phyloP scores from a whole-genome alignment of 1,140 invertebrate species.

The Andricus grossulariae region DNA sequence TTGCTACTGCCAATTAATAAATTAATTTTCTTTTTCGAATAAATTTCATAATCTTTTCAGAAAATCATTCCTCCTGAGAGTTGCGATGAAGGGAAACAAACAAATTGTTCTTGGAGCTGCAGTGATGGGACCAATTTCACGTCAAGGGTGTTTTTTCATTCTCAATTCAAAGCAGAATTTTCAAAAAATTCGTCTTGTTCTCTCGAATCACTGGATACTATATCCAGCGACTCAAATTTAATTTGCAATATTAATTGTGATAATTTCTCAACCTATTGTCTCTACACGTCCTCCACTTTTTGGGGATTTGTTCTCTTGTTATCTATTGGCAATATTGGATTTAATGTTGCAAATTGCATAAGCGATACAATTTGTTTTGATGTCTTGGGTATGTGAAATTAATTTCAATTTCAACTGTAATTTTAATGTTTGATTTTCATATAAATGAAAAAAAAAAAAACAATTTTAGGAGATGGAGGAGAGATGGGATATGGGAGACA shows the following conservation, averaged over 20 bases:
- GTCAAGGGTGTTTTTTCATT: slow-evolving; percentile 46
- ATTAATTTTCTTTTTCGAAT: not conserved
- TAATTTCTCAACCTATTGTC: slow-evolving; percentile 54
- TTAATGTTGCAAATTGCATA: slow-evolving; percentile 86
- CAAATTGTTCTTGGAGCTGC: slow-evolving; percentile 59
- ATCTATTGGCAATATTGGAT: slow-evolving; percentile 83
- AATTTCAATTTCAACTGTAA: not conserved
- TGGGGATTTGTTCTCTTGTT: slow-evolving; percentile 84
- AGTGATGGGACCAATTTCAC: slow-evolving; percentile 45
- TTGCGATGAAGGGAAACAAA: slow-evolving; percentile 32
- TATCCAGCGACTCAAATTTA: slow-evolving; percentile 23
- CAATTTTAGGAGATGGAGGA: slow-evolving; percentile 74
- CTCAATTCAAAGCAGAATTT: slow-evolving; percentile 38
- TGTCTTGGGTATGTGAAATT: slow-evolving; percentile 80
- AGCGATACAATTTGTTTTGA: slow-evolving; percentile 90
- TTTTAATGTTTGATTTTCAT: not conserved
- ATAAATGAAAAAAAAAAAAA: not conserved
- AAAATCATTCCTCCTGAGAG: slow-evolving; percentile 32
- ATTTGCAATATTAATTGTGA: slow-evolving; percentile 55
- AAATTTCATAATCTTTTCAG: slow-evolving; percentile 37
- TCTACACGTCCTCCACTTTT: slow-evolving; percentile 79
- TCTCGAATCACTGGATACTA: slow-evolving; percentile 28
- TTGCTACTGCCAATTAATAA: too few relatives aligned
- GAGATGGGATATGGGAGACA: slow-evolving; percentile 85
- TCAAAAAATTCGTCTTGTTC: slow-evolving; percentile 60